Percentiles rank a stretch among this genome's conserved stretches.
Conservation (phyloP, 1,140 invertebrate genomes). For the Drosophila kanapiae region DNA sequence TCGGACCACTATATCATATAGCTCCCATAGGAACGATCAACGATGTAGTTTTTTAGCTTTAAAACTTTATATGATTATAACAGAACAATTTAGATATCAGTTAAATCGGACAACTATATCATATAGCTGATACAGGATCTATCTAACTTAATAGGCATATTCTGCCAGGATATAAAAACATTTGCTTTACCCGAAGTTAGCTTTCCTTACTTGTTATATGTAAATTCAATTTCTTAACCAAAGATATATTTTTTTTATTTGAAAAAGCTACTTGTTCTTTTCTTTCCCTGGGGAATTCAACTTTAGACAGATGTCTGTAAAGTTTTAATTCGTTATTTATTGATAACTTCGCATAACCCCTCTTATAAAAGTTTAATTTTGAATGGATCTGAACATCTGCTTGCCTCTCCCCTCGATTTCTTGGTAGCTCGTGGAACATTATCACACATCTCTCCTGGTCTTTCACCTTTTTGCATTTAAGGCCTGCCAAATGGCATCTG, state of each 20-base stretch:
- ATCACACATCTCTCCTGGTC: conserved; percentile 20
- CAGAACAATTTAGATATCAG: no score
- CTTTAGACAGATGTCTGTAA: conserved; percentile 22
- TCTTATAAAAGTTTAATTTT: conserved; percentile 26
- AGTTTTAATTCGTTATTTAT: conserved; percentile 37
- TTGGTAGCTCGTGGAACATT: not conserved
- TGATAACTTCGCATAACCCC: conserved; percentile 21
- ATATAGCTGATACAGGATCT: no score
- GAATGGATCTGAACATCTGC: conserved; percentile 35
- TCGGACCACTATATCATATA: no score
- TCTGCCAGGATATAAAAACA: no score
- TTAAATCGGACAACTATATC: no score
- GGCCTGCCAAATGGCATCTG: conserved; percentile 50
- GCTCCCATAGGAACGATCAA: no score
- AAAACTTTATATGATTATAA: no score
- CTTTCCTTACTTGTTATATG: no score
- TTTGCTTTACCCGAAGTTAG: no score
- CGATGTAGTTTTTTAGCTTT: no score
- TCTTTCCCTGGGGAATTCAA: not conserved
- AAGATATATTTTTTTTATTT: not conserved
- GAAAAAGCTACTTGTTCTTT: not conserved
- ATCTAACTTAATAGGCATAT: no score
- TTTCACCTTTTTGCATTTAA: conserved; percentile 25
- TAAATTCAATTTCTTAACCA: not conserved
- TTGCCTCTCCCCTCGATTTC: not conserved